Base-by-base conservation (phyloP, 2,888 invertebrate species). In the Cancer borealis region DNA sequence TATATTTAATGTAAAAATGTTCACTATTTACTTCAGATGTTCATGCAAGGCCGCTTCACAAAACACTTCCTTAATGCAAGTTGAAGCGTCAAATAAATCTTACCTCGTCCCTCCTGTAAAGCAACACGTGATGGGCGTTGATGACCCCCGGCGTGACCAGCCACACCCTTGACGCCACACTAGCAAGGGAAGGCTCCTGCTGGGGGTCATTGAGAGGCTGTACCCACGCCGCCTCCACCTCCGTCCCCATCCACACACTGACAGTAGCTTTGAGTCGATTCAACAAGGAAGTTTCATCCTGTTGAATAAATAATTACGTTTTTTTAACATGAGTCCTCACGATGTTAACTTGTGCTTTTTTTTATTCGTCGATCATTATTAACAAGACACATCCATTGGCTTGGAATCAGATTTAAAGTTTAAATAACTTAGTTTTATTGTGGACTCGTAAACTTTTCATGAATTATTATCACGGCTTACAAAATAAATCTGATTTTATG, bases 191-290 rank as follows among this genome's bases (percentile, higher is more conserved):
- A 3, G 60, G 17, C 46, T 39, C 66, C 6, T 12, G 17, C 6
- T 12, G 17, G 30, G n/a, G 21, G 4, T 92, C 92, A 12, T 12
- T 39, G 17, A 88, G 60, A 10, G 49, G 46, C 60, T 92, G 66
- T 30, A 89, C 92, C 54, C 88, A 93, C 73, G 73, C 84, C 26
- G 92, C 92, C 88, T 88, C 26, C 89, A 89, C 92, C 26, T 66
- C 89, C 26, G 47, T 79, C 12, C 92, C 84, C 88, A 88, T 88
- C 92, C 92, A 93, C 89, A 88, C 47, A 39, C 73, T 17, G 14
- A 89, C 88, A 21, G 92, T 89, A 45, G 54, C 26, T 39, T 73
- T 54, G 1, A 93, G 54, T 6, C 8, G 88, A 14, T 3, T 30
- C 46, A 93, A 30, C 26, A 89, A 21, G n/a, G 92, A 93, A 45